Evolutionary conservation across 2,797 vertebrate genomes (phyloP), one percentile per base, ranked within the genome.

Genomic region (Malacoctenus gilli): DNA sequence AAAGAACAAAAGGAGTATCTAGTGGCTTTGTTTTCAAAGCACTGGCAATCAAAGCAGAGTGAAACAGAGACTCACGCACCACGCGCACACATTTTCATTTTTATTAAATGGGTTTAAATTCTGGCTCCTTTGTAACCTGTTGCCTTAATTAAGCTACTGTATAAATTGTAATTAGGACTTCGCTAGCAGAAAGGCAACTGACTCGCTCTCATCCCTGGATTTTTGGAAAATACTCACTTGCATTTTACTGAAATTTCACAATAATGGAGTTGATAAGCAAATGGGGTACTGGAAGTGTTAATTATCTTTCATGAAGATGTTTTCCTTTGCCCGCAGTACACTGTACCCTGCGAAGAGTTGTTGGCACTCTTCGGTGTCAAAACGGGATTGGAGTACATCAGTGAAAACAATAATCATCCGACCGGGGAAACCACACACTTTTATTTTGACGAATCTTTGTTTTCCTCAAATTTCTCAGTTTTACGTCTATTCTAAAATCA

Each of bases 61-160:
- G 5, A 43, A 3, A 32, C 30, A 32, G 3, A 28, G 5, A 28
- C 3, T 6, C 12, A 12, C 4, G 23, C 6, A n/a, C 8, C 1
- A 0, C 28, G 13, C 16, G 14, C 25, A 18, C 50, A 13, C 34
- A 22, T 22, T 56, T n/a, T n/a, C n/a, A 35, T 35, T 52, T 5
- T 70, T 52, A 15, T 68, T 48, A 59, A 47, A 37, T 37, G 14
- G 12, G 44, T 59, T 50, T 4, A 32, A 32, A 11, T 10, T 8
- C 4, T 11, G 30, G 4, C 11, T 11, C 30, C 9, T 32, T 32
- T 32, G 4, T 11, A 32, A 32, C 49, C 12, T 25, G 4, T 46
- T 12, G 14, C 19, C 54, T 64, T 57, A 47, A 62, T 51, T 51
- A 40, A n/a, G 21, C 12, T 1, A 19, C 1, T 37, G n/a, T 5